Evolutionary conservation across 2,888 invertebrate genomes (phyloP).

Genomic region (Cheilosia soror): DNA sequence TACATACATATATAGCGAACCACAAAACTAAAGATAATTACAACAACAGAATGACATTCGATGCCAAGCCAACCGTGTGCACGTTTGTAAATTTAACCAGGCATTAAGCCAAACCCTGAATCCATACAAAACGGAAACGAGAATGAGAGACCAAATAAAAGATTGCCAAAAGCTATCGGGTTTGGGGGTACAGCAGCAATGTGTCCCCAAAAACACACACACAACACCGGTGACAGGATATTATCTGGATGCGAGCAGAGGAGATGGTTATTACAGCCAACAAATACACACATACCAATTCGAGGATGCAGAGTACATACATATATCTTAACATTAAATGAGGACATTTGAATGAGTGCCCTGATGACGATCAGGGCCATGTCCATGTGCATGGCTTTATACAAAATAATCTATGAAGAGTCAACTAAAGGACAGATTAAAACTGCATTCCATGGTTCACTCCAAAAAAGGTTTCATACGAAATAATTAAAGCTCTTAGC

Average conservation of each 20-base stretch:
- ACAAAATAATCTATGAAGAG: neutral
- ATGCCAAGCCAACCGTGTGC: conserved; percentile 64
- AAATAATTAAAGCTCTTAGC: no score
- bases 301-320: neutral
- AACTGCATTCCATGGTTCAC: conserved; percentile 27
- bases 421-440: conserved; percentile 31
- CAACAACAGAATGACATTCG: conserved; percentile 59
- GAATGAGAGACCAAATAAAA: conserved; percentile 32
- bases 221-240: conserved; percentile 62
- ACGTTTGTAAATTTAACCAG: conserved; percentile 68
- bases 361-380: conserved; percentile 41
- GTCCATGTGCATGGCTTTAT: conserved; percentile 13
- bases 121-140: conserved; percentile 33
- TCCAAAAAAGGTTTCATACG: conserved; percentile 1
- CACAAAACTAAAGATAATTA: conserved; percentile 68
- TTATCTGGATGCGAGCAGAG: conserved; percentile 48
- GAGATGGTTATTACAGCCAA: conserved; percentile 60
- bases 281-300: conserved; percentile 4
- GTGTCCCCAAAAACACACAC: conserved; percentile 41
- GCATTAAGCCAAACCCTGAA: conserved; percentile 68
- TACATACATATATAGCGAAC: conserved; percentile 25
- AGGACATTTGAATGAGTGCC: conserved; percentile 45
- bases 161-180: conserved; percentile 57
- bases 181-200: conserved; percentile 5
- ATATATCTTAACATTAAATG: conserved; percentile 43